Conservation (phyloP, 2,113 vertebrate genomes). For the Lynx canadensis region DNA sequence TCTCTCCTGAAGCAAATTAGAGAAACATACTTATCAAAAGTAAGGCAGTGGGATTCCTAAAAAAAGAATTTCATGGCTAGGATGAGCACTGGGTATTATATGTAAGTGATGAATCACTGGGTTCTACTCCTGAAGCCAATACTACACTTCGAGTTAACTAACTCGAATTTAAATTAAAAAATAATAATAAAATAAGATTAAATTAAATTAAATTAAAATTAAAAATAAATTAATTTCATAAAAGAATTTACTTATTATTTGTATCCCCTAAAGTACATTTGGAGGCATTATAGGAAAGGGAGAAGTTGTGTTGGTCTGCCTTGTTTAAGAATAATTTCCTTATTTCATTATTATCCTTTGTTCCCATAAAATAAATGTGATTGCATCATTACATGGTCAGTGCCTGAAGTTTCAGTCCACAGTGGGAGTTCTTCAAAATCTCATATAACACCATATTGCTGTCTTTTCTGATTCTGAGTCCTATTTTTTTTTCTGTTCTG, state of each 20-base stretch:
- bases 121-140: no score
- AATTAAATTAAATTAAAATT: no score
- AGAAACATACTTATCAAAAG: background rate
- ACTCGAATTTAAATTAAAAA: no score
- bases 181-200: no score
- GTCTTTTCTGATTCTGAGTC: background rate
- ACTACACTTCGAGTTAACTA: no score
- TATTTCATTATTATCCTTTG: background rate
- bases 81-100: no score
- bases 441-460: background rate
- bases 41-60: background rate
- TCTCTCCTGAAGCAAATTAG: constrained; percentile 2
- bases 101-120: no score
- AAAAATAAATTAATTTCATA: background rate
- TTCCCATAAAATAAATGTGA: background rate
- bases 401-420: background rate
- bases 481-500: background rate
- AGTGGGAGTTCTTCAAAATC: background rate
- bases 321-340: background rate
- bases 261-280: background rate
- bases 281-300: background rate
- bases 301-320: background rate
- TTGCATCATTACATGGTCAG: background rate
- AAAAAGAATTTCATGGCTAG: background rate
- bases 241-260: background rate